Percentiles rank a stretch among this genome's conserved stretches.
Conservation (phyloP, 2,888 invertebrate genomes). For the Neocrepidodera transversa region DNA sequence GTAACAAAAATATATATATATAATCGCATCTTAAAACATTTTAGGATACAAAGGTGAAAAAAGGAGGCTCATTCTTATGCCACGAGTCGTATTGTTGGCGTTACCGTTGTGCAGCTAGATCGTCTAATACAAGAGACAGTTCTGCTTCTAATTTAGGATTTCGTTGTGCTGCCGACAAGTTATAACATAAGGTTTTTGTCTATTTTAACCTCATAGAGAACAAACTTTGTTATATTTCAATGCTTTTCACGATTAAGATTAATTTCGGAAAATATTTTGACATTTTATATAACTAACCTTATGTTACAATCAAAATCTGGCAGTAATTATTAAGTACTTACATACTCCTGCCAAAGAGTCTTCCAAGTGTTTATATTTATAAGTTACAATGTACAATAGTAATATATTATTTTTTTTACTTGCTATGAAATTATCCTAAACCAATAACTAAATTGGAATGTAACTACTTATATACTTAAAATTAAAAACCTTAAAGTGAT, state of each 20-base stretch:
- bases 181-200: conserved; percentile 16
- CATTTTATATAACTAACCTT: conserved; percentile 1
- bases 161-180: conserved; percentile 74
- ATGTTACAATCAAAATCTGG: conserved; percentile 30
- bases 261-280: too few species aligned
- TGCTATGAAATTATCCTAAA: conserved; percentile 16
- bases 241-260: neutral
- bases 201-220: neutral
- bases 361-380: conserved; percentile 45
- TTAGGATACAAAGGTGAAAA: conserved; percentile 85
- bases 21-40: conserved; percentile 23
- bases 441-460: conserved; percentile 27
- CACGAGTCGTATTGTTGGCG: conserved; percentile 90
- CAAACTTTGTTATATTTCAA: neutral
- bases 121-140: conserved; percentile 93
- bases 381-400: neutral
- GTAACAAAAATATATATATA: conserved; percentile 42
- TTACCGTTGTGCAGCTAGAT: conserved; percentile 92
- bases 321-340: conserved; percentile 35
- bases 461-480: conserved; percentile 9
- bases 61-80: conserved; percentile 95
- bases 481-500: neutral
- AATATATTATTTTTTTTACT: conserved; percentile 9
- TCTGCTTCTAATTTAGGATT: conserved; percentile 94
- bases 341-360: conserved; percentile 52